A percentile compares a stretch with the other conserved stretches of the same genome.
These are phyloP conservation scores for Eristalinus sepulchralis DNA, from an alignment of 2,888 invertebrate species.

Conservation along the genomic window DNA sequence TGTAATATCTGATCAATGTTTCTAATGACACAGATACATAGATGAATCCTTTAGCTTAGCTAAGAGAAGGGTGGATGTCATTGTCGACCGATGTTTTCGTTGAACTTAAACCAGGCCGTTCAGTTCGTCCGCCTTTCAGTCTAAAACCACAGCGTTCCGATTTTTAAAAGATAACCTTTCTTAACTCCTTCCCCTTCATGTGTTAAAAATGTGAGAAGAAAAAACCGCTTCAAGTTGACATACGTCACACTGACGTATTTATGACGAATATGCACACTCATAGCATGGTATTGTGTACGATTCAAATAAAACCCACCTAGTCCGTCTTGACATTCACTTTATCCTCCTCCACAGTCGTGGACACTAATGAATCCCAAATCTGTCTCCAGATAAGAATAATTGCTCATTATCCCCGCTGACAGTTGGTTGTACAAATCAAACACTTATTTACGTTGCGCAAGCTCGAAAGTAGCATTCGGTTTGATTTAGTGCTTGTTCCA, in stretches of 20 bases:
- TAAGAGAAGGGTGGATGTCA: too few species aligned
- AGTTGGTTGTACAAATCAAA: conserved; percentile 14
- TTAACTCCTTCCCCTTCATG: too few species aligned
- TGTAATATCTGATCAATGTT: too few species aligned
- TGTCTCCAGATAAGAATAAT: conserved; percentile 10
- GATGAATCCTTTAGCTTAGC: too few species aligned
- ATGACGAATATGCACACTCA: background rate
- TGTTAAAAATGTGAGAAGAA: too few species aligned
- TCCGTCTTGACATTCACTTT: background rate
- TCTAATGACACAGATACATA: too few species aligned
- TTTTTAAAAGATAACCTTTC: too few species aligned
- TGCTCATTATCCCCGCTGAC: conserved; percentile 9
- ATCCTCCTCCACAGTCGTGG: background rate
- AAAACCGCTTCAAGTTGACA: too few species aligned
- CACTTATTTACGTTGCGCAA: conserved; percentile 13
- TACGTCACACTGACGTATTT: background rate
- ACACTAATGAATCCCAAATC: conserved; percentile 16
- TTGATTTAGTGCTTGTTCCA: background rate
- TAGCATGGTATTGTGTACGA: background rate
- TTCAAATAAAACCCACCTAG: background rate
- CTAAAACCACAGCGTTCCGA: too few species aligned
- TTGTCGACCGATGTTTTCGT: too few species aligned
- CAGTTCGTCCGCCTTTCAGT: too few species aligned
- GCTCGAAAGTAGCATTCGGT: background rate
- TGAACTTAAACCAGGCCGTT: too few species aligned